These are phyloP conservation scores for Capra hircus DNA, from an alignment of 2,113 vertebrate genomes.

Conservation along the genomic window DNA sequence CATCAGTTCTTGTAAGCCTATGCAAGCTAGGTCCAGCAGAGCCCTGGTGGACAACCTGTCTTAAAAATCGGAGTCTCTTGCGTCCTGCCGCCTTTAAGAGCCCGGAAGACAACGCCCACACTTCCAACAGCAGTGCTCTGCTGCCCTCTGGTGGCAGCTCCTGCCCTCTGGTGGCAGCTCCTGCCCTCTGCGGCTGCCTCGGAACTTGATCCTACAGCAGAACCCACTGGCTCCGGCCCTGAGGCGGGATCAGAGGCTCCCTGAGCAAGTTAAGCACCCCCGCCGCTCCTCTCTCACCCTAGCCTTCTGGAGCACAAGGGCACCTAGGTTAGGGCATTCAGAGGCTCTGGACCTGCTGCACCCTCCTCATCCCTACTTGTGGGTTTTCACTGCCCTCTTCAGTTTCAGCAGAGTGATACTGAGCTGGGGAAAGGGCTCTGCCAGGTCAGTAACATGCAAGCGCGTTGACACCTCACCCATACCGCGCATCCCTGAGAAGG, in stretches of 20 bases:
- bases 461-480: not conserved
- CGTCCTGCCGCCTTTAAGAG: rapidly evolving
- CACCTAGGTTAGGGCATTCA: rapidly evolving
- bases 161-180: not conserved
- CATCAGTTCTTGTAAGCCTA: rapidly evolving
- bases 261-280: not conserved
- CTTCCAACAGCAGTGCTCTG: not conserved
- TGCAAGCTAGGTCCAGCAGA: not conserved
- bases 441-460: rapidly evolving
- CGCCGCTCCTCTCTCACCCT: not conserved
- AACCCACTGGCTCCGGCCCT: not conserved
- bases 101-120: rapidly evolving
- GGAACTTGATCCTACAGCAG: not conserved
- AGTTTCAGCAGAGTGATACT: not conserved
- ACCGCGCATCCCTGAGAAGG: not conserved
- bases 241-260: not conserved
- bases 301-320: not conserved
- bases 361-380: not conserved
- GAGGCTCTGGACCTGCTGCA: no score
- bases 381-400: not conserved
- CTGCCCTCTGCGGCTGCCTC: not conserved
- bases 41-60: rapidly evolving
- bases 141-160: not conserved
- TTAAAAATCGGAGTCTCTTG: not conserved
- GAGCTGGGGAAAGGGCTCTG: not conserved